phyloP scores from a whole-genome alignment of 1,140 invertebrate species.

The Aradophagus sp. region DNA sequence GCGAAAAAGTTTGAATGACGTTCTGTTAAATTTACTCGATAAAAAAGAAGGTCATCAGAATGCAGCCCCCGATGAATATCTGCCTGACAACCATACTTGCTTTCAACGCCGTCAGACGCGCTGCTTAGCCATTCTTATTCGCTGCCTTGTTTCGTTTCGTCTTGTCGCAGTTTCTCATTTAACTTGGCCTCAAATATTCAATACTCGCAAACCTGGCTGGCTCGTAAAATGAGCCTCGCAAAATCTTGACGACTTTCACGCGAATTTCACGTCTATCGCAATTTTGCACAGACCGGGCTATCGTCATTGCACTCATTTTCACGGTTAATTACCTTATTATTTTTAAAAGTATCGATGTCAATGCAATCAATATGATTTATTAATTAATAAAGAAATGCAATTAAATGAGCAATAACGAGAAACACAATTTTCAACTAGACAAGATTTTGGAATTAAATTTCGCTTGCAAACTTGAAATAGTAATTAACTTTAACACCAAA shows the following conservation, averaged over 20 bases:
- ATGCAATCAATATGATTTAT: too few species aligned
- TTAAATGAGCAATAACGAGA: too few species aligned
- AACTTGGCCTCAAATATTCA: slow-evolving; percentile 36
- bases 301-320: neutral
- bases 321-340: too few species aligned
- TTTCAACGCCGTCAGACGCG: slow-evolving; percentile 34
- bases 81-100: slow-evolving; percentile 32
- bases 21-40: slow-evolving; percentile 44
- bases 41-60: slow-evolving; percentile 47
- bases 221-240: too few species aligned
- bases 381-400: too few species aligned
- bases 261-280: too few species aligned
- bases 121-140: slow-evolving; percentile 45
- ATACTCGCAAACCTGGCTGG: slow-evolving; percentile 9
- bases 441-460: too few species aligned
- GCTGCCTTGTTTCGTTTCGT: slow-evolving; percentile 29
- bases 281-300: neutral
- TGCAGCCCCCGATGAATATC: slow-evolving; percentile 49
- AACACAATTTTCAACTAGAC: too few species aligned
- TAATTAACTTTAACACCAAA: too few species aligned
- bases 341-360: too few species aligned
- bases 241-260: too few species aligned
- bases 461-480: too few species aligned
- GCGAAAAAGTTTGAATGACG: slow-evolving; percentile 52
- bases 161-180: slow-evolving; percentile 39